phyloP scores from a whole-genome alignment of 92 coral and sea anemone genomes.

The Epizoanthus ramosus region DNA sequence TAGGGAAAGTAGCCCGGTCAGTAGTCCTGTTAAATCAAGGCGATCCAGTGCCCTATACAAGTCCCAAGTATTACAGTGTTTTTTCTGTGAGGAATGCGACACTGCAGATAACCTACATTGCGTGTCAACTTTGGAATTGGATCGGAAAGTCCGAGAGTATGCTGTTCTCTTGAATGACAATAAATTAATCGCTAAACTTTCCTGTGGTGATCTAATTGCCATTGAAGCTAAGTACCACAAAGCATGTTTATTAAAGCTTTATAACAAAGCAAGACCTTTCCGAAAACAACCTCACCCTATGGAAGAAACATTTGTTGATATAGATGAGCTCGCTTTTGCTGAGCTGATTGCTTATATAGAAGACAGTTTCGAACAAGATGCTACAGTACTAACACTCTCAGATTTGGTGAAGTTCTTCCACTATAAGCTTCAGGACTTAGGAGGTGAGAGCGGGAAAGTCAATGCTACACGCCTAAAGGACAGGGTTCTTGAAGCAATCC shows the following conservation, averaged over 20 bases:
- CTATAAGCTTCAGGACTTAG: background rate
- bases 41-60: conserved; percentile 20
- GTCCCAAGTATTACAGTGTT: conserved; percentile 7
- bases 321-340: conserved; percentile 67
- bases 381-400: conserved; percentile 52
- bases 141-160: conserved; percentile 44
- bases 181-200: conserved; percentile 57
- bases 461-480: conserved; percentile 61
- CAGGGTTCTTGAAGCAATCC: conserved; percentile 61
- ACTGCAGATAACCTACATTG: conserved; percentile 24
- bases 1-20: conserved; percentile 25
- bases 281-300: conserved; percentile 41
- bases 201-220: conserved; percentile 60
- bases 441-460: background rate
- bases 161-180: conserved; percentile 56
- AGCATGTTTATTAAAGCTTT: conserved; percentile 46
- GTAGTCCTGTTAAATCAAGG: conserved; percentile 47
- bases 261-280: conserved; percentile 45
- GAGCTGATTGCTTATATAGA: conserved; percentile 67
- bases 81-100: conserved; percentile 22
- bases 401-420: conserved; percentile 28
- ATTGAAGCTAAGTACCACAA: too few species aligned
- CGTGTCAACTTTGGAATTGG: conserved; percentile 40
- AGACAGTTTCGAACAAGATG: conserved; percentile 56
- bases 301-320: conserved; percentile 38